These are phyloP conservation scores for Patiria pectinifera DNA, from an alignment of 53 echinoderm and acorn worm genomes.

Conservation along the genomic window DNA sequence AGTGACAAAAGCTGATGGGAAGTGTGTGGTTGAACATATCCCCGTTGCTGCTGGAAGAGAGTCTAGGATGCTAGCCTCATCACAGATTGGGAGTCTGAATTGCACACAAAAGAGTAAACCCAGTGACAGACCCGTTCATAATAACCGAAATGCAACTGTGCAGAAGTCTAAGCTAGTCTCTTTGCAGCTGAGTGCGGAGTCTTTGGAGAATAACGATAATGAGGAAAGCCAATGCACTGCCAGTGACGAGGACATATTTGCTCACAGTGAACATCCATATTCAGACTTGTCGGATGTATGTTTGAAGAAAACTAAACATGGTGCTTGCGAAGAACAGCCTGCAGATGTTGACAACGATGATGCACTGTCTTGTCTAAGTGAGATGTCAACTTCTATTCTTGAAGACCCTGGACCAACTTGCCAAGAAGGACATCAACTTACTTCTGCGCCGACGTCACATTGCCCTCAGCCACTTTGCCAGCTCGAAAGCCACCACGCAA, in stretches of 20 bases:
- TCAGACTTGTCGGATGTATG: not conserved
- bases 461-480: not conserved
- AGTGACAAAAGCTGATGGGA: not conserved
- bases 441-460: not conserved
- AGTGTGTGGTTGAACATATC: not conserved
- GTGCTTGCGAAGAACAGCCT: not conserved
- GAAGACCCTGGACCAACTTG: not conserved
- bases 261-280: not conserved
- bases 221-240: not conserved
- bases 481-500: not conserved
- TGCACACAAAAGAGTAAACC: not conserved
- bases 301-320: not conserved
- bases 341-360: constrained; percentile 32
- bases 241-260: constrained; percentile 71
- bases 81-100: constrained; percentile 10
- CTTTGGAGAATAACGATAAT: not conserved
- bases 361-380: constrained; percentile 11
- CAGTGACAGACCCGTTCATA: not conserved
- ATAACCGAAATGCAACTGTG: not conserved
- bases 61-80: not conserved
- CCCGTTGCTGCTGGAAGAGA: not conserved
- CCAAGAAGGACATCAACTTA: not conserved
- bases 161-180: constrained; percentile 4
- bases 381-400: constrained; percentile 31
- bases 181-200: not conserved